Evolutionary conservation across 2,797 vertebrate species (phyloP), one percentile per base, ranked within the genome.

Genomic region (Pangasius larnaudii): DNA sequence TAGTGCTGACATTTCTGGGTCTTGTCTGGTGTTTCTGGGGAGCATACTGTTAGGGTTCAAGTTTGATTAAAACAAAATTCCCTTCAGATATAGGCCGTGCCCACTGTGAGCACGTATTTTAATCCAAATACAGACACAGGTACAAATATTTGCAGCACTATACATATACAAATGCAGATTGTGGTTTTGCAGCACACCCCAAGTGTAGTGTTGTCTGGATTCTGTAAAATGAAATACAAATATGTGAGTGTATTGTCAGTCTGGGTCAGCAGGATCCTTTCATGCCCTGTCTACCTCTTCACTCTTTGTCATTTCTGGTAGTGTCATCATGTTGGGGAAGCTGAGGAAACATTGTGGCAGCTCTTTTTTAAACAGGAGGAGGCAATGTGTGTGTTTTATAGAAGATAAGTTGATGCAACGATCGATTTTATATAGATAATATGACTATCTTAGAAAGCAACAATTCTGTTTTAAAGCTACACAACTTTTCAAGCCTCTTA

Each of bases 261-360:
- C 82, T 84, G 63, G 82, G 82, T 69, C 63, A 69, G 82, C 82
- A 84, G 49, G 82, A 69, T 69, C 82, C 63, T 84, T 84, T 69
- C 63, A 84, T 36, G 49, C 82, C 30, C 22, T 84, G 63, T 69
- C 53, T 69, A 33, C 18, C 63, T 84, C 46, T 69, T 33, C 46
- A 69, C 63, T 19, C 63, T 80, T 80, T 84, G 82, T 53, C 63
- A 53, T 84, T 84, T 84, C 82, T 84, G 82, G 63, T 36, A 84
- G 63, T 84, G 82, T 84, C 82, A 84, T 84, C 82, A 84, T 69
- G 49, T 65, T 84, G 46, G 46, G 63, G 63, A 84, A 67, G 46
- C 81, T 67, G 61, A 67, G 82, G 36, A 71, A 84, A 69, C 63
- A 84, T 84, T 84, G 46, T 51, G 81, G 81, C 81, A 84, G 81